phyloP scores from a whole-genome alignment of 2,888 invertebrate genomes.

The Scaptomyza polygonia region DNA sequence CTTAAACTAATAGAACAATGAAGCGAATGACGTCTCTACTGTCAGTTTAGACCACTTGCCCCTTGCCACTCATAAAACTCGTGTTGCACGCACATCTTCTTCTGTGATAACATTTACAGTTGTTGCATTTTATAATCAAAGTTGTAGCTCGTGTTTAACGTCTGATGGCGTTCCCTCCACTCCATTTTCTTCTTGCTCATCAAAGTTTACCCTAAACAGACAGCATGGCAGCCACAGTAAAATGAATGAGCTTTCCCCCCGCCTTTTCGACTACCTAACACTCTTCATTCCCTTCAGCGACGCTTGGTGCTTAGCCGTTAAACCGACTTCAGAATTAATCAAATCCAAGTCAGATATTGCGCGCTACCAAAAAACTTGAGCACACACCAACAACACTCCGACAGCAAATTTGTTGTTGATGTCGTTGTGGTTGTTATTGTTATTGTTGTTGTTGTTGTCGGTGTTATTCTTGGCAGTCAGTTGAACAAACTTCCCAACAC shows the following conservation, averaged over 20 bases:
- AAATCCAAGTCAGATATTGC: slow-evolving; percentile 77
- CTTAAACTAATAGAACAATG: slow-evolving; percentile 47
- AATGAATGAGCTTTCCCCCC: slow-evolving; percentile 63
- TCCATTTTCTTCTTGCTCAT: slow-evolving; percentile 60
- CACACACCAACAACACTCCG: slow-evolving; percentile 52
- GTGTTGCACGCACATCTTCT: slow-evolving; percentile 58
- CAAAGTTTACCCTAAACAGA: slow-evolving; percentile 73
- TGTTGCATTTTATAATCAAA: slow-evolving; percentile 78
- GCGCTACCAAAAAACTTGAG: slow-evolving; percentile 75
- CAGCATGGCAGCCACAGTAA: slow-evolving; percentile 65
- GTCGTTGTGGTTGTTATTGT: not conserved
- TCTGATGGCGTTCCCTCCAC: slow-evolving; percentile 22
- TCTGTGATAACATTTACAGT: slow-evolving; percentile 73
- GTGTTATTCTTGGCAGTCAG: slow-evolving; percentile 61
- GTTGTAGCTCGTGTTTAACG: slow-evolving; percentile 70
- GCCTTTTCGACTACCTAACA: not conserved
- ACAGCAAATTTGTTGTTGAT: slow-evolving; percentile 61
- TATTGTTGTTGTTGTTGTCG: slow-evolving; percentile 16
- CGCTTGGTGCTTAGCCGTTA: slow-evolving; percentile 65
- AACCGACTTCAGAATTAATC: slow-evolving; percentile 78
- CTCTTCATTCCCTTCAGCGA: not conserved
- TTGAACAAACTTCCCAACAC: slow-evolving; percentile 2
- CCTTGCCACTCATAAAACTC: not conserved
- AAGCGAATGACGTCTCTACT: slow-evolving; percentile 20
- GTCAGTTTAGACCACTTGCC: slow-evolving; percentile 20